Conservation (phyloP, 2,888 invertebrate genomes). For the Epirrhoe alternata region DNA sequence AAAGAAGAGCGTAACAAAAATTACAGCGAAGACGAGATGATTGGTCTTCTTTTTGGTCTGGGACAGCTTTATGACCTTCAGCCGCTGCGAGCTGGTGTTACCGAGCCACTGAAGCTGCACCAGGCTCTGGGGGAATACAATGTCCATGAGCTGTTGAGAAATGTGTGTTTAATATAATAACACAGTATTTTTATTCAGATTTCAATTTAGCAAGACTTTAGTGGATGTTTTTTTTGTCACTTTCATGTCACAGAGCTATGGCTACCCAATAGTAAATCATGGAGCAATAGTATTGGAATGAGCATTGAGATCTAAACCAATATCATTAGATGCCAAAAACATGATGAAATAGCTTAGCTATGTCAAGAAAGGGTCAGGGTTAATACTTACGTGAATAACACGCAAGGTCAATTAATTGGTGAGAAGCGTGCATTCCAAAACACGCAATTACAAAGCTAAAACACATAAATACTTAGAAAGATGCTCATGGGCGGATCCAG, state of each 20-base stretch:
- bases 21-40: slow-evolving; percentile 68
- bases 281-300: background rate
- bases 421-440: slow-evolving; percentile 1
- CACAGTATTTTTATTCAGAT: too few relatives aligned
- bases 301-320: slow-evolving; percentile 2
- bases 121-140: slow-evolving; percentile 72
- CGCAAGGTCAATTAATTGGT: slow-evolving; percentile 11
- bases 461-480: background rate
- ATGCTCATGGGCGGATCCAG: too few relatives aligned
- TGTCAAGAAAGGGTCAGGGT: slow-evolving; percentile 15
- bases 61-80: slow-evolving; percentile 72
- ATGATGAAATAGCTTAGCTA: background rate
- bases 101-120: slow-evolving; percentile 65
- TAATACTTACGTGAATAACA: slow-evolving; percentile 10
- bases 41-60: slow-evolving; percentile 66
- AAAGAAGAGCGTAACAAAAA: slow-evolving; percentile 67
- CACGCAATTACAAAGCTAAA: background rate
- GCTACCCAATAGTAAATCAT: background rate
- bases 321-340: background rate
- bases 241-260: too few relatives aligned
- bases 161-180: slow-evolving; percentile 52
- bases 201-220: too few relatives aligned
- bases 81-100: slow-evolving; percentile 53
- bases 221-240: too few relatives aligned
- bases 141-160: slow-evolving; percentile 67